These are phyloP conservation scores for Sthenelais limicola DNA, from an alignment of 2,888 invertebrate genomes.

Conservation along the genomic window DNA sequence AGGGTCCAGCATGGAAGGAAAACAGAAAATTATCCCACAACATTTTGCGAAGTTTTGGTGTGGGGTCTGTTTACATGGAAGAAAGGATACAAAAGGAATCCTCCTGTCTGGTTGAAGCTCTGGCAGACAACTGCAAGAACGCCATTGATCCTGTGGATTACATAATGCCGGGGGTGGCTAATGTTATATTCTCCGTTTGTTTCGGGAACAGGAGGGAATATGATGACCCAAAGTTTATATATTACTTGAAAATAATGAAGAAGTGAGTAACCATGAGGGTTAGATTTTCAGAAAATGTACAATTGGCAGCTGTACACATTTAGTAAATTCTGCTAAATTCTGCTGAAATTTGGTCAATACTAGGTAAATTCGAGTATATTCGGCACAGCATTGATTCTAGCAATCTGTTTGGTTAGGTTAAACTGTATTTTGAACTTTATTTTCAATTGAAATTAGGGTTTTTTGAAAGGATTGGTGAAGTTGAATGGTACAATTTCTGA, in stretches of 20 bases:
- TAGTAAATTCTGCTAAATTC: too few relatives aligned
- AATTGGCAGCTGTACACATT: too few relatives aligned
- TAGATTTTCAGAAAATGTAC: too few relatives aligned
- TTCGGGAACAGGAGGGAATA: constrained; percentile 32
- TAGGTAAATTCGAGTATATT: too few relatives aligned
- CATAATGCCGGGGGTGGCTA: constrained; percentile 21
- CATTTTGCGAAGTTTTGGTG: constrained; percentile 39
- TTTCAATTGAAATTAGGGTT: too few relatives aligned
- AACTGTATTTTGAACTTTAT: too few relatives aligned
- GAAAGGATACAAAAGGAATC: constrained; percentile 22
- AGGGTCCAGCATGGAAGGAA: constrained; percentile 37
- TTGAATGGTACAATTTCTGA: too few relatives aligned
- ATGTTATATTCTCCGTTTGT: constrained; percentile 25
- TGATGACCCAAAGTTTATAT: constrained; percentile 19
- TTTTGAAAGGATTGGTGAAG: too few relatives aligned
- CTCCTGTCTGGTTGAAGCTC: not conserved
- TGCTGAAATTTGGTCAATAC: too few relatives aligned
- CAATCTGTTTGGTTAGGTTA: too few relatives aligned
- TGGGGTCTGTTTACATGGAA: constrained; percentile 30
- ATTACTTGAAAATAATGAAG: constrained; percentile 21
- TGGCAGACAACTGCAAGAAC: not conserved
- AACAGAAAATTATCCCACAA: constrained; percentile 34
- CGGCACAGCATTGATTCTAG: too few relatives aligned
- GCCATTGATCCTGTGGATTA: constrained; percentile 4
- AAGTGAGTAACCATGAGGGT: too few relatives aligned